These are phyloP conservation scores for Labeo calbasu DNA, from an alignment of 2,797 vertebrate genomes.

Conservation along the genomic window DNA sequence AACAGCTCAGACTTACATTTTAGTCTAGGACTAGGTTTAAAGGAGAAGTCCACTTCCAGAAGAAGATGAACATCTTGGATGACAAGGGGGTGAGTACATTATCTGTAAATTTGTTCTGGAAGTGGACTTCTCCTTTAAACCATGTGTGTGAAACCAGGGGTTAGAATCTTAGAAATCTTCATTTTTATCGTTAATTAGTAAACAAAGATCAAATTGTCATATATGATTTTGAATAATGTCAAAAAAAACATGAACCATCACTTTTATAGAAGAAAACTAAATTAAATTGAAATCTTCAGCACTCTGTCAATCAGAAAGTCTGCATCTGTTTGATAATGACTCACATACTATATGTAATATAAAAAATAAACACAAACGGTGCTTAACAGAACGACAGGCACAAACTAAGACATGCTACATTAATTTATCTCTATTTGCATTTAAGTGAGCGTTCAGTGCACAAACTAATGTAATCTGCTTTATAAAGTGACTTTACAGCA, in stretches of 20 bases:
- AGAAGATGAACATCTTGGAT: too few relatives aligned
- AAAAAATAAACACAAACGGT: neutral
- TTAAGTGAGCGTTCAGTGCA: neutral
- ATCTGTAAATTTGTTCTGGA: too few relatives aligned
- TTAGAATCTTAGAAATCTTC: too few relatives aligned
- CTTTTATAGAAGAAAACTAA: neutral
- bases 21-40: too few relatives aligned
- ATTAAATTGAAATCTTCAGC: neutral
- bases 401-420: neutral
- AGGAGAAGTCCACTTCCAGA: too few relatives aligned
- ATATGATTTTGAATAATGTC: neutral
- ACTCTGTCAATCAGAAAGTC: neutral
- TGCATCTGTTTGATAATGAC: neutral
- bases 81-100: too few relatives aligned
- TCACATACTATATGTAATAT: neutral
- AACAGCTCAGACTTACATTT: too few relatives aligned
- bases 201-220: neutral
- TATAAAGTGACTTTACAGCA: neutral
- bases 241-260: neutral
- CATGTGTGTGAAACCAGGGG: too few relatives aligned
- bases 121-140: too few relatives aligned
- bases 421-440: conserved; percentile 22
- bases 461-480: conserved; percentile 16
- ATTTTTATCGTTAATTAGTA: too few relatives aligned
- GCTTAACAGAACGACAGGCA: neutral